phyloP scores from a whole-genome alignment of 2,888 invertebrate species.

The Theretra japonica region DNA sequence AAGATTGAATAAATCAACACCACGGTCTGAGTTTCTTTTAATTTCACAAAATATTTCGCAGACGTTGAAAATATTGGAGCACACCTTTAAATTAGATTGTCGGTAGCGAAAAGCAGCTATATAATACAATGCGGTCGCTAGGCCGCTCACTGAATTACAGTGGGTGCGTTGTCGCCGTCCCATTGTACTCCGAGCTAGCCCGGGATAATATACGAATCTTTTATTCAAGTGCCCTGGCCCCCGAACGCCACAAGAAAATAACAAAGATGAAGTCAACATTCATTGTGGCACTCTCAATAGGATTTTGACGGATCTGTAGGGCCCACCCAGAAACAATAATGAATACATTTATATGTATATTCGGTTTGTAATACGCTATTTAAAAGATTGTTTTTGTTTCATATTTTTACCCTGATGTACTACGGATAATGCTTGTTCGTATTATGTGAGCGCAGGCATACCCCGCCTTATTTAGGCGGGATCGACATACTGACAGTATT shows the following conservation, averaged over 20 bases:
- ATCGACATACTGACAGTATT: not conserved
- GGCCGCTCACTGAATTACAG: slow-evolving; percentile 71
- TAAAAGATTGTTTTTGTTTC: slow-evolving; percentile 27
- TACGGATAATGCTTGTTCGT: not conserved
- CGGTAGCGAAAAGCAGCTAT: slow-evolving; percentile 51
- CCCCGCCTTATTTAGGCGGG: not conserved
- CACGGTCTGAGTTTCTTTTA: not conserved
- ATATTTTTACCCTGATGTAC: slow-evolving; percentile 6
- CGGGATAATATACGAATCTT: slow-evolving; percentile 80
- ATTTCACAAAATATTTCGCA: slow-evolving; percentile 27
- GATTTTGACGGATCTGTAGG: slow-evolving; percentile 71
- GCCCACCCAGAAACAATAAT: slow-evolving; percentile 52
- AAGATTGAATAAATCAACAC: not conserved
- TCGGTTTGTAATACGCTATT: slow-evolving; percentile 29
- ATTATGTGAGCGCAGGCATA: not conserved
- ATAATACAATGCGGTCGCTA: slow-evolving; percentile 69
- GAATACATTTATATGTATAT: slow-evolving; percentile 32
- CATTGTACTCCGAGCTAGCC: slow-evolving; percentile 69
- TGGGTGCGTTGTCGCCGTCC: slow-evolving; percentile 73
- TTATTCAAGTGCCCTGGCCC: slow-evolving; percentile 80
- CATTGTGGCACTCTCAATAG: slow-evolving; percentile 78
- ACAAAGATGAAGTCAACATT: slow-evolving; percentile 75
- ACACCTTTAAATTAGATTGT: slow-evolving; percentile 64
- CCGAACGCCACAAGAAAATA: slow-evolving; percentile 76
- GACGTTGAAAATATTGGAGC: slow-evolving; percentile 38